These are phyloP conservation scores for Morphnarchus princeps DNA, from an alignment of 2,113 vertebrate genomes.

Conservation along the genomic window DNA sequence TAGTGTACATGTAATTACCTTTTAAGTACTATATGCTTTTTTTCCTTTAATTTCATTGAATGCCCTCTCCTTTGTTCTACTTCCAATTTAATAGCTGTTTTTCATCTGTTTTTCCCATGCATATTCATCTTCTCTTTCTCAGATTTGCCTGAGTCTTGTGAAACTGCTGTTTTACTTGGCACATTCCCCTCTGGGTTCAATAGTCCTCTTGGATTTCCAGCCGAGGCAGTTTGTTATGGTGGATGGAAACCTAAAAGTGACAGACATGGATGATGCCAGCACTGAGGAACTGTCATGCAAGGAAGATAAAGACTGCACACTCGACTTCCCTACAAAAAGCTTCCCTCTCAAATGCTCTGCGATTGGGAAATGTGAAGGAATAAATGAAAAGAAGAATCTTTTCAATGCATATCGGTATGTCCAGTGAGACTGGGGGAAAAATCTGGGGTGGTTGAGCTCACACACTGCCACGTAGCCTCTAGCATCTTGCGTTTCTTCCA, in stretches of 20 bases:
- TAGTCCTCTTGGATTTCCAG: slow-evolving; percentile 91
- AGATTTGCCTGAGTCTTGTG: slow-evolving; percentile 89
- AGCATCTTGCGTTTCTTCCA: not conserved
- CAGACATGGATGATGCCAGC: slow-evolving; percentile 88
- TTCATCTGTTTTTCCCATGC: slow-evolving; percentile 24
- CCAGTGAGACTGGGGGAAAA: not conserved
- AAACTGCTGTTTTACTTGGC: slow-evolving; percentile 87
- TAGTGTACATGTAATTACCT: slow-evolving; percentile 47
- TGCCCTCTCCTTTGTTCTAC: slow-evolving; percentile 45
- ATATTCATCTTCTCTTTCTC: slow-evolving; percentile 51
- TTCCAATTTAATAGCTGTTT: slow-evolving; percentile 49
- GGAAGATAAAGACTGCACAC: slow-evolving; percentile 76
- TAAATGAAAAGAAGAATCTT: slow-evolving; percentile 89
- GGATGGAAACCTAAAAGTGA: slow-evolving; percentile 86
- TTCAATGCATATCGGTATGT: slow-evolving; percentile 89
- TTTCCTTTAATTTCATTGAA: slow-evolving; percentile 36
- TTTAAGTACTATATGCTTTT: slow-evolving; percentile 15
- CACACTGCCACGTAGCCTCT: not conserved
- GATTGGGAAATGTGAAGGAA: slow-evolving; percentile 72
- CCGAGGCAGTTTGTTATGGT: slow-evolving; percentile 89
- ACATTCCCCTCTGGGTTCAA: slow-evolving; percentile 84
- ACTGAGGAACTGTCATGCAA: slow-evolving; percentile 73
- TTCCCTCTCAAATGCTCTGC: slow-evolving; percentile 77
- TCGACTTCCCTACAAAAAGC: slow-evolving; percentile 82
- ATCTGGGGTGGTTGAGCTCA: not conserved